phyloP scores from a whole-genome alignment of 2,113 vertebrate species.

The Nothoprocta perdicaria region DNA sequence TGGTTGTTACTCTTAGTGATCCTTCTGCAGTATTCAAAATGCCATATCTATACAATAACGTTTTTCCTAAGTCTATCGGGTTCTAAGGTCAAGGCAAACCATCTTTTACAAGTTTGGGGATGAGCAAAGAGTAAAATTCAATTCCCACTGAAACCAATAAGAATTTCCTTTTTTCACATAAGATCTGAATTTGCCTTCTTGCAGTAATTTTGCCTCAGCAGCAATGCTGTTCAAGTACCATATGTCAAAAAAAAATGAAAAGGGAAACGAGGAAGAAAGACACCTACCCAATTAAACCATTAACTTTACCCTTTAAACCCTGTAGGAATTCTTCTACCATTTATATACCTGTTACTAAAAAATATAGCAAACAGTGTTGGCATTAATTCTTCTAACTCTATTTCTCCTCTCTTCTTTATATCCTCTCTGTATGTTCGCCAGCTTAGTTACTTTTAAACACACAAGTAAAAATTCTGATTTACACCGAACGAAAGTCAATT shows the following conservation, averaged over 20 bases:
- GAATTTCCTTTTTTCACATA: neutral
- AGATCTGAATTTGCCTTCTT: neutral
- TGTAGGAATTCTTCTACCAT: neutral
- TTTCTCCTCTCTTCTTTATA: neutral
- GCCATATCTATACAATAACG: neutral
- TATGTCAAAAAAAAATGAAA: neutral
- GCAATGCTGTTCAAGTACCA: neutral
- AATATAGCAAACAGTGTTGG: neutral
- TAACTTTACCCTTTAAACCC: slow-evolving; percentile 12
- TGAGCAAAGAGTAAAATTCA: neutral
- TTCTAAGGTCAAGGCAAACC: neutral
- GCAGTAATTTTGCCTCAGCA: neutral
- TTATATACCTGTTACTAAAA: neutral
- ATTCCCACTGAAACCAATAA: neutral
- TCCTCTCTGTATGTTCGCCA: neutral
- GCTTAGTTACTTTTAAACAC: neutral
- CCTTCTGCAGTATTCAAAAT: slow-evolving; percentile 4
- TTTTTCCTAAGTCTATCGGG: slow-evolving; percentile 29
- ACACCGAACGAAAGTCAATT: neutral
- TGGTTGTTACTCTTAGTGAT: neutral
- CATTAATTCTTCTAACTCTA: neutral
- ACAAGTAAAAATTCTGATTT: neutral
- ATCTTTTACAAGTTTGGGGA: neutral
- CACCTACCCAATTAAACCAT: neutral
- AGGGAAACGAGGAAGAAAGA: neutral